These are phyloP conservation scores for Chrysemys picta DNA, from an alignment of 2,113 vertebrate species.

Conservation along the genomic window DNA sequence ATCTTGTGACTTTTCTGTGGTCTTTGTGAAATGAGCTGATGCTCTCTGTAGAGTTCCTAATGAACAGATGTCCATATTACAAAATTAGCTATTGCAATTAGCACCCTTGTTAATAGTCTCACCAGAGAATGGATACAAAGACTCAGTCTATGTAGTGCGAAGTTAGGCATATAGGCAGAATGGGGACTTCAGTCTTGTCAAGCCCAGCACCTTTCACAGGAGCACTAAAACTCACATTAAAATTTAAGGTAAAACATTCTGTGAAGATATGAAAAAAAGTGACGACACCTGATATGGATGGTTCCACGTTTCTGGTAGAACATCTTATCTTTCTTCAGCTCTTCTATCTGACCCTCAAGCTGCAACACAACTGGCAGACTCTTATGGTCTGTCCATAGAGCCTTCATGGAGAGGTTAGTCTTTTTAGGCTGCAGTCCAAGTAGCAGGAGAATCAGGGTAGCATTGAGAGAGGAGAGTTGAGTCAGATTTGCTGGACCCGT, in stretches of 20 bases:
- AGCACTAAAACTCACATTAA: not conserved
- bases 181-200: not conserved
- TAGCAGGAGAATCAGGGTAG: not conserved
- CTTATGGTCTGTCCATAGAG: conserved; percentile 67
- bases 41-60: not conserved
- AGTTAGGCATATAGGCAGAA: not conserved
- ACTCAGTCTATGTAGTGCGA: not conserved
- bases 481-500: not conserved
- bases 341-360: conserved; percentile 84
- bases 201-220: not conserved
- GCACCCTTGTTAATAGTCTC: not conserved
- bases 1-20: not conserved
- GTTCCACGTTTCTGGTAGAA: conserved; percentile 83
- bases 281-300: conserved; percentile 80
- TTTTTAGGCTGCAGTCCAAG: conserved; percentile 74
- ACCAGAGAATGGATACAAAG: not conserved
- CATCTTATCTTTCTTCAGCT: conserved; percentile 78
- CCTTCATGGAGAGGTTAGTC: conserved; percentile 69
- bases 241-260: not conserved
- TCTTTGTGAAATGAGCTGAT: not conserved
- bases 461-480: not conserved
- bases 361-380: conserved; percentile 73
- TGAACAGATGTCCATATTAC: not conserved
- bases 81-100: not conserved
- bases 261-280: not conserved